These are phyloP conservation scores for Ectemnius continuus DNA, from an alignment of 2,888 invertebrate genomes.

Conservation along the genomic window DNA sequence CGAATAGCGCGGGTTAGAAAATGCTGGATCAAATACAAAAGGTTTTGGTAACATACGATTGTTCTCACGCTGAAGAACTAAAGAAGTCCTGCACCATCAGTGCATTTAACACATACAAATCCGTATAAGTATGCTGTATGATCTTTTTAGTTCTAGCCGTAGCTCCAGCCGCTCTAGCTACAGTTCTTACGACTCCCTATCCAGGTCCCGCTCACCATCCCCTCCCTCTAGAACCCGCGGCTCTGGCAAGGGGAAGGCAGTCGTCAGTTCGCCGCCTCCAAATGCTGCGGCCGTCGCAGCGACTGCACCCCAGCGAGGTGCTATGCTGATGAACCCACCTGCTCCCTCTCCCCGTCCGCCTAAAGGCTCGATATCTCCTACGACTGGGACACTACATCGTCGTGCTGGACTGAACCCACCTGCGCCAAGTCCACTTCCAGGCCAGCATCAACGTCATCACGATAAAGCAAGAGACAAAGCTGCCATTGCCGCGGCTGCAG, in stretches of 20 bases:
- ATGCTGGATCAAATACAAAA: too few species aligned
- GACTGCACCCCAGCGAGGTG: conserved; percentile 83
- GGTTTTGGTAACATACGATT: too few species aligned
- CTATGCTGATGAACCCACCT: conserved; percentile 86
- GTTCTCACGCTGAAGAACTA: too few species aligned
- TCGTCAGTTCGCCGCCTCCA: conserved; percentile 70
- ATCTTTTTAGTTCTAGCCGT: conserved; percentile 77
- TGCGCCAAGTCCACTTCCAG: conserved; percentile 71
- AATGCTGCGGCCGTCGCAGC: conserved; percentile 65
- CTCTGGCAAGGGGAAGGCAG: conserved; percentile 71
- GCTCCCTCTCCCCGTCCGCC: conserved; percentile 82
- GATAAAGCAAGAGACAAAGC: conserved; percentile 73
- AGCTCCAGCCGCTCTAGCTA: conserved; percentile 79
- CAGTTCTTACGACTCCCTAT: conserved; percentile 78
- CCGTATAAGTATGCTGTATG: conserved; percentile 54
- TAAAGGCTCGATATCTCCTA: conserved; percentile 74
- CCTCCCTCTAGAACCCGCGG: conserved; percentile 78
- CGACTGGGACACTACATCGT: conserved; percentile 74
- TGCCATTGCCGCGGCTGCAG: conserved; percentile 73
- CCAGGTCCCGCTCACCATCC: conserved; percentile 78
- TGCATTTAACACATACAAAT: conserved; percentile 21
- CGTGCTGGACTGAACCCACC: conserved; percentile 76
- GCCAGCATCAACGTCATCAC: conserved; percentile 70
- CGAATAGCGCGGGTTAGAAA: too few species aligned
- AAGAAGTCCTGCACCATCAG: too few species aligned